These are phyloP conservation scores for Corythornis vintsioides DNA, from an alignment of 2,113 vertebrate species.

Conservation along the genomic window DNA sequence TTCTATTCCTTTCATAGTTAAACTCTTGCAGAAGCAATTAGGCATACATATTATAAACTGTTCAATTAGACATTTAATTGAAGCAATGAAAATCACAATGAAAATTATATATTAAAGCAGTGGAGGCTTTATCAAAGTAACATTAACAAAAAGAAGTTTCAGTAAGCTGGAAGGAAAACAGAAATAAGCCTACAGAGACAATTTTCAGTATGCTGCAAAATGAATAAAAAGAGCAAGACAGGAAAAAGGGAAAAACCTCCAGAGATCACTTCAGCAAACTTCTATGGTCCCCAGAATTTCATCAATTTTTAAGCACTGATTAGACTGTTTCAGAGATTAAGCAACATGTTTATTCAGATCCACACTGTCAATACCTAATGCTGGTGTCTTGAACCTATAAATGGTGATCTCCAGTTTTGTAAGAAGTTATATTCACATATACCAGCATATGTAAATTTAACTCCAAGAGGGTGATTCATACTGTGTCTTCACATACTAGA, in stretches of 20 bases:
- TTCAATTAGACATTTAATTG: conserved; percentile 60
- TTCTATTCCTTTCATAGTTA: conserved; percentile 28
- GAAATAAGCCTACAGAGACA: neutral
- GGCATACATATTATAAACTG: conserved; percentile 32
- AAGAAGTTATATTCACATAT: neutral
- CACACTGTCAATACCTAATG: neutral
- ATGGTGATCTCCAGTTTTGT: neutral
- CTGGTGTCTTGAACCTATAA: neutral
- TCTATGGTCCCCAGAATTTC: neutral
- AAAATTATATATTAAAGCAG: conserved; percentile 44
- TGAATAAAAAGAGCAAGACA: neutral
- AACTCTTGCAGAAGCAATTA: conserved; percentile 48
- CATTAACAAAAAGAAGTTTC: neutral
- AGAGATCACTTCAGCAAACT: neutral
- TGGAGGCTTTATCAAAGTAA: neutral
- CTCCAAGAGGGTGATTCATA: neutral
- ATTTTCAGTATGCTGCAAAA: neutral
- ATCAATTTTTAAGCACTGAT: conserved; percentile 9
- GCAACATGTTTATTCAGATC: neutral
- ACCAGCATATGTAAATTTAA: neutral
- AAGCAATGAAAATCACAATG: conserved; percentile 50
- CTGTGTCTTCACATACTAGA: neutral
- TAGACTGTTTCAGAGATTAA: neutral
- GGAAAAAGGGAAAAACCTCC: neutral
- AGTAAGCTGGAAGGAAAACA: neutral